Conservation (phyloP, 2,888 invertebrate species). For the Taphrorychus bicolor region DNA sequence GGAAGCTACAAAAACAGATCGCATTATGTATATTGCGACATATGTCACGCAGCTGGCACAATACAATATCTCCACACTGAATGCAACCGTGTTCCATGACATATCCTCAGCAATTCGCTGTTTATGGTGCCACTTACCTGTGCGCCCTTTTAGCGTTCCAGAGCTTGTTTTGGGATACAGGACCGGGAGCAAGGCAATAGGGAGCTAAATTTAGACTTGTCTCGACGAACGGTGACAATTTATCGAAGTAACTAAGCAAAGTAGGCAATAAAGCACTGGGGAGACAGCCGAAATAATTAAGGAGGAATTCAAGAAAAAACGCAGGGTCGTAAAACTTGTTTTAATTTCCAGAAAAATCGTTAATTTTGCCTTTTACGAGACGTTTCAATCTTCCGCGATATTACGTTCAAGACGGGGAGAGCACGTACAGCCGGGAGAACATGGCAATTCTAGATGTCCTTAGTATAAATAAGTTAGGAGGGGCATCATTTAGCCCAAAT, state of each 20-base stretch:
- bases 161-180: slow-evolving; percentile 33
- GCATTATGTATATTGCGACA: slow-evolving; percentile 30
- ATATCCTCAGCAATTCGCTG: slow-evolving; percentile 57
- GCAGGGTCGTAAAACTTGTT: slow-evolving; percentile 8
- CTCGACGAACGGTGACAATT: background rate
- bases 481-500: slow-evolving; percentile 33
- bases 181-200: background rate
- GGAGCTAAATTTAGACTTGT: background rate
- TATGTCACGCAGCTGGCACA: slow-evolving; percentile 26
- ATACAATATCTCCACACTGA: slow-evolving; percentile 34
- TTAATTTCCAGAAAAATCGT: slow-evolving; percentile 28
- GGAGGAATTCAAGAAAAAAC: slow-evolving; percentile 6
- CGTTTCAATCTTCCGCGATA: slow-evolving; percentile 30
- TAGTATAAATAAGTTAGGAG: slow-evolving; percentile 35
- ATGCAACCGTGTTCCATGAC: slow-evolving; percentile 44
- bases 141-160: slow-evolving; percentile 29
- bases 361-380: slow-evolving; percentile 34
- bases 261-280: slow-evolving; percentile 3
- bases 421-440: slow-evolving; percentile 33
- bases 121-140: slow-evolving; percentile 54
- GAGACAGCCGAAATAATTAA: slow-evolving; percentile 7
- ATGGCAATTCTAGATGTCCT: slow-evolving; percentile 31
- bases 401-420: slow-evolving; percentile 22
- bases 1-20: slow-evolving; percentile 8
- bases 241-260: background rate